Percentiles rank a stretch among this genome's conserved stretches.
phyloP scores from a whole-genome alignment of 1,140 invertebrate species.

The Dryas iulia region DNA sequence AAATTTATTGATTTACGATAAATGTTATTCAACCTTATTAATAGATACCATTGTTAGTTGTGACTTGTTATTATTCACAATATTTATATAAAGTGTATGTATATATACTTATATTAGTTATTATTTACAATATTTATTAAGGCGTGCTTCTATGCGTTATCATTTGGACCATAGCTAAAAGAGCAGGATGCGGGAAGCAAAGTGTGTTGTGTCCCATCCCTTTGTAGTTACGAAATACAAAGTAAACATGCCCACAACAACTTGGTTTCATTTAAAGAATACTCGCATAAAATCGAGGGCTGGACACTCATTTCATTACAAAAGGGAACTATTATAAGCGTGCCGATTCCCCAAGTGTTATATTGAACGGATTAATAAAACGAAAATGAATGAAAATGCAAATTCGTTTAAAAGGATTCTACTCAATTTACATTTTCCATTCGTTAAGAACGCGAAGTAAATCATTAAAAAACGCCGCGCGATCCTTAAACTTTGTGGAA shows the following conservation, averaged over 20 bases:
- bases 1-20: no score
- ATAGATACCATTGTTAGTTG: no score
- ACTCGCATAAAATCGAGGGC: background rate
- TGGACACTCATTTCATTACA: slow-evolving; percentile 3
- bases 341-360: slow-evolving; percentile 1
- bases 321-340: slow-evolving; percentile 10
- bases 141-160: background rate
- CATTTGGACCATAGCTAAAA: slow-evolving; percentile 18
- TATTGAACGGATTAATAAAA: slow-evolving; percentile 7
- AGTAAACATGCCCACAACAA: slow-evolving; percentile 34
- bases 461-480: slow-evolving; percentile 11
- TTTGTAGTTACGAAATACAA: slow-evolving; percentile 31
- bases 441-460: slow-evolving; percentile 10
- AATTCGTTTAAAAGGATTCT: slow-evolving; percentile 19
- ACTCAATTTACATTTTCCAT: slow-evolving; percentile 12
- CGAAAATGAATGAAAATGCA: background rate
- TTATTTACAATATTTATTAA: background rate
- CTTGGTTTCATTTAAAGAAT: slow-evolving; percentile 19
- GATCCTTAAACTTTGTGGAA: slow-evolving; percentile 4
- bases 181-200: slow-evolving; percentile 17
- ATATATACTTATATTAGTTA: no score
- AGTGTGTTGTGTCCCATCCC: slow-evolving; percentile 31
- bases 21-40: no score
- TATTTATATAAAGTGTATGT: no score
- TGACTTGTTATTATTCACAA: no score